Evolutionary conservation across 2,888 invertebrate species (phyloP).

Genomic region (Idaea aversata): DNA sequence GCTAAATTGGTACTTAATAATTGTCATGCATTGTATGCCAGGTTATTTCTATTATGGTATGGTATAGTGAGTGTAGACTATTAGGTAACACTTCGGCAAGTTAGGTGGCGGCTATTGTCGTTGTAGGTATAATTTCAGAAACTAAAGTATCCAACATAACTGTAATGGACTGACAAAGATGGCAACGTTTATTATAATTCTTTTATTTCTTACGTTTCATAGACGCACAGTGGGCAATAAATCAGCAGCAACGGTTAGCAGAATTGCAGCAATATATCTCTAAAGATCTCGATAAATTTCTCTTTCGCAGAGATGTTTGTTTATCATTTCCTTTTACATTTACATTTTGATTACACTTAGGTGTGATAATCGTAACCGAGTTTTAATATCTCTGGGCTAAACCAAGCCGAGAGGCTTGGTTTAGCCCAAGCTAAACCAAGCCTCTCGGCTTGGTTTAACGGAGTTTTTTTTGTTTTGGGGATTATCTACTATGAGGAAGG

Average conservation of each 20-base stretch:
- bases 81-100: no score
- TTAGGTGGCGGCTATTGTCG: no score
- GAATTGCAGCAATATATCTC: slow-evolving; percentile 62
- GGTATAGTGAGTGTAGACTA: no score
- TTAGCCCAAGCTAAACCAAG: no score
- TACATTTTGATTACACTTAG: slow-evolving; percentile 36
- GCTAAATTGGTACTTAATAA: no score
- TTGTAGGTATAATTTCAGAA: background rate
- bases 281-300: slow-evolving; percentile 65
- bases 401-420: no score
- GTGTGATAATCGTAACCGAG: slow-evolving; percentile 25
- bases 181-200: slow-evolving; percentile 41
- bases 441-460: no score
- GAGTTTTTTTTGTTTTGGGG: no score
- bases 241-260: slow-evolving; percentile 51
- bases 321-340: slow-evolving; percentile 63
- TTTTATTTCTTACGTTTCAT: slow-evolving; percentile 56
- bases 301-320: slow-evolving; percentile 43
- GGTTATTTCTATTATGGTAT: no score
- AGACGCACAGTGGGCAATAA: slow-evolving; percentile 50
- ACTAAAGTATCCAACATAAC: background rate
- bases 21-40: no score
- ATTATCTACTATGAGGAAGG: no score
- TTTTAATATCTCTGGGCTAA: background rate
- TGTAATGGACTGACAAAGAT: background rate